These are phyloP conservation scores for Seira ritae DNA, from an alignment of 2,888 invertebrate genomes.

Conservation along the genomic window DNA sequence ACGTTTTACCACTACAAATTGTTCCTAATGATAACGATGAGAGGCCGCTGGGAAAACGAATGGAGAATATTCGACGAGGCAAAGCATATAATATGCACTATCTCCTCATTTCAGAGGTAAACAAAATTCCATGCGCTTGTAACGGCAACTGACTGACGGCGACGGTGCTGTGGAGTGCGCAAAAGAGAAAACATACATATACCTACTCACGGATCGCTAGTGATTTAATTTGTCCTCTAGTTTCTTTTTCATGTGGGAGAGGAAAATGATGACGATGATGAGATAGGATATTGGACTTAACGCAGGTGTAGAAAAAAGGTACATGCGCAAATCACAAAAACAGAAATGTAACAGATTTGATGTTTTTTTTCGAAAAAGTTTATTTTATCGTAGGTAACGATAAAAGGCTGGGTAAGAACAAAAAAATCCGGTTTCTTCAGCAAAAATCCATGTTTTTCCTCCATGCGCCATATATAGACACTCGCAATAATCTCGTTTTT, in stretches of 20 bases:
- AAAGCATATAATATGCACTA: too few relatives aligned
- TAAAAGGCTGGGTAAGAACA: constrained; percentile 17
- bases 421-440: constrained; percentile 50
- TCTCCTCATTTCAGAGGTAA: too few relatives aligned
- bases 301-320: not conserved
- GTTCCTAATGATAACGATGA: too few relatives aligned
- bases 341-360: constrained; percentile 6
- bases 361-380: not conserved
- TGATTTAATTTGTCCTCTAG: constrained; percentile 2
- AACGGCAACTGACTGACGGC: too few relatives aligned
- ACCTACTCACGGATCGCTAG: not conserved
- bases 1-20: too few relatives aligned
- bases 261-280: not conserved
- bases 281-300: not conserved
- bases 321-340: not conserved
- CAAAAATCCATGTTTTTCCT: constrained; percentile 35
- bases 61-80: too few relatives aligned
- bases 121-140: too few relatives aligned
- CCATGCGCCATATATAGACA: constrained; percentile 62
- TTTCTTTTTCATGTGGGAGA: not conserved
- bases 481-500: constrained; percentile 56
- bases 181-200: not conserved
- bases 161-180: too few relatives aligned
- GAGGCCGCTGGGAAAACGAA: too few relatives aligned
- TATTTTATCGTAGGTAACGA: constrained; percentile 18